Evolutionary conservation across 1,140 invertebrate species (phyloP).

Genomic region (Drosophila pallidifrons): DNA sequence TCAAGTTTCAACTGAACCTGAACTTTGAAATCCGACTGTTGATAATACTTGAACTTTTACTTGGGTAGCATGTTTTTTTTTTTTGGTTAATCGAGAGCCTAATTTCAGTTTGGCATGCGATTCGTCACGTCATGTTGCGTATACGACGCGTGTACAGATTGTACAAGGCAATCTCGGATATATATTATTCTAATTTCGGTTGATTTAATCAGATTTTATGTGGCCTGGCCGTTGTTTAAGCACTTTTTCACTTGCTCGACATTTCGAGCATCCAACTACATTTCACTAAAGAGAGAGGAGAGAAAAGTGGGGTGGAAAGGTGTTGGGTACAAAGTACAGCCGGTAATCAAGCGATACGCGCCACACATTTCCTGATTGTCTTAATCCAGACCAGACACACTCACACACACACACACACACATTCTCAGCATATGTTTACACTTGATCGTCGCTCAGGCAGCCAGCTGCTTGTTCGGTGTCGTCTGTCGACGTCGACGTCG

Average conservation of each 20-base stretch:
- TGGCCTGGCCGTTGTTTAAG: slow-evolving; percentile 18
- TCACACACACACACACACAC: neutral
- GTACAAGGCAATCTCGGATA: neutral
- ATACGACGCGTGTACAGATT: slow-evolving; percentile 1
- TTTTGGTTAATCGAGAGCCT: neutral
- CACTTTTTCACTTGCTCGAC: slow-evolving; percentile 37
- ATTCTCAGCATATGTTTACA: slow-evolving; percentile 12
- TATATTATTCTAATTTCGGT: slow-evolving; percentile 14
- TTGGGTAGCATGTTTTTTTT: neutral
- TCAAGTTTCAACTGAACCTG: neutral
- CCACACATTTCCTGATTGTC: slow-evolving; percentile 71
- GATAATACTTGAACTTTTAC: neutral
- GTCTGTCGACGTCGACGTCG: slow-evolving; percentile 27
- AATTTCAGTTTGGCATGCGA: neutral
- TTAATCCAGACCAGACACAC: slow-evolving; percentile 40
- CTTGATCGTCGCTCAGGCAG: neutral
- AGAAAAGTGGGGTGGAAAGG: neutral
- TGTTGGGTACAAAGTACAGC: slow-evolving; percentile 25
- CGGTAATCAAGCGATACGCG: slow-evolving; percentile 25
- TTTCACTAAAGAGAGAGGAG: neutral
- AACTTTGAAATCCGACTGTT: neutral
- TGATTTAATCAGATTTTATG: slow-evolving; percentile 33
- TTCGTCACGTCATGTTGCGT: neutral
- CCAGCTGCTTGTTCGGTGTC: too few relatives aligned
- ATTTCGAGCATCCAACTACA: slow-evolving; percentile 1